Evolutionary conservation across 2,113 vertebrate species (phyloP).

Genomic region (Leptodactylus fuscus): DNA sequence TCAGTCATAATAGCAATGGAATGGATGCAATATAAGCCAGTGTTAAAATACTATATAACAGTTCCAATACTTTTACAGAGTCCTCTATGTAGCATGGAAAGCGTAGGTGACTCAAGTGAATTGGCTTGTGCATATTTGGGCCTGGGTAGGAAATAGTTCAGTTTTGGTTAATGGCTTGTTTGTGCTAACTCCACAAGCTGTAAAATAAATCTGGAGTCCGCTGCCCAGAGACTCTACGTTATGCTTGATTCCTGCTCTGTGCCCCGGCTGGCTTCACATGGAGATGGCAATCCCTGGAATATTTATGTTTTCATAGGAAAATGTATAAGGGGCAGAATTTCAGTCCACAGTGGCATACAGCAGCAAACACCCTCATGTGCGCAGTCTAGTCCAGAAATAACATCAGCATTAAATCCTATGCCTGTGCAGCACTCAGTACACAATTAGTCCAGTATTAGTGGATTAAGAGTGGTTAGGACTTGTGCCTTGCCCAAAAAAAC

Average conservation of each 20-base stretch:
- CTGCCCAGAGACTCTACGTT: background rate
- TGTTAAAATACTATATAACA: too few species aligned
- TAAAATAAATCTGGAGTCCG: conserved; percentile 26
- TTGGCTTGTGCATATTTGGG: background rate
- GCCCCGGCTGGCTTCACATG: background rate
- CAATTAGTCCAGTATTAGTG: conserved; percentile 18
- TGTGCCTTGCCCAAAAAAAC: conserved; percentile 7
- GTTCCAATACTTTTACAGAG: background rate
- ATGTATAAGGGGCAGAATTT: background rate
- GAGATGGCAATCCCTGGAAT: conserved; percentile 28
- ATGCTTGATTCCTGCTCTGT: background rate
- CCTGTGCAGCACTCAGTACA: conserved; percentile 26
- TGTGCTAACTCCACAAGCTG: conserved; percentile 1
- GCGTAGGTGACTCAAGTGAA: background rate
- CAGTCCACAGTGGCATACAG: conserved; percentile 13
- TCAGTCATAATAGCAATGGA: too few species aligned
- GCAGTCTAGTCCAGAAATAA: conserved; percentile 10
- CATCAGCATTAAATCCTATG: background rate
- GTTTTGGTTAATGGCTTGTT: conserved; percentile 9
- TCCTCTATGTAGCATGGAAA: background rate
- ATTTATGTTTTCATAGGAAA: conserved; percentile 25
- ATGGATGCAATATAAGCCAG: too few species aligned
- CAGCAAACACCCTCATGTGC: conserved; percentile 13
- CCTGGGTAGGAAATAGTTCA: background rate
- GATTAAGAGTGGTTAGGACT: conserved; percentile 24